Conservation (phyloP, 2,888 invertebrate genomes). For the Villa cingulata region DNA sequence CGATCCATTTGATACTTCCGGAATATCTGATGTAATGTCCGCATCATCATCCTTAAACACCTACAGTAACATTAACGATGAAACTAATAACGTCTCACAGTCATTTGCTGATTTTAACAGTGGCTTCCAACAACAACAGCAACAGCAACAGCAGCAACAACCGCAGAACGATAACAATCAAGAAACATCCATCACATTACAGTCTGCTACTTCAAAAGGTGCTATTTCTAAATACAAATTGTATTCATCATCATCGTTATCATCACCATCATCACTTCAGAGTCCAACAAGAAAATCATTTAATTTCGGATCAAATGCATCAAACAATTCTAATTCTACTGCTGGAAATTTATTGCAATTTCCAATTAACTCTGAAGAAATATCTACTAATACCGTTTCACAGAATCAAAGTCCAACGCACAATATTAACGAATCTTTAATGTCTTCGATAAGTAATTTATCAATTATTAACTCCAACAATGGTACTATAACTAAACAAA, state of each 20-base stretch:
- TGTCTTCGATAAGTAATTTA: background rate
- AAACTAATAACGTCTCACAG: background rate
- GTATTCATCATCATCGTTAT: too few species aligned
- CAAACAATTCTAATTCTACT: constrained; percentile 20
- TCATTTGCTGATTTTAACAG: background rate
- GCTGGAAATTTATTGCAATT: constrained; percentile 10
- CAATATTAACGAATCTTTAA: background rate
- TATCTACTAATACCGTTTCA: background rate
- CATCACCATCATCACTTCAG: too few species aligned
- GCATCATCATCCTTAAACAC: background rate
- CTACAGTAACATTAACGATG: background rate
- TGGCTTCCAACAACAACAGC: background rate
- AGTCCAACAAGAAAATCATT: constrained; percentile 4
- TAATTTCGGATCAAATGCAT: constrained; percentile 20
- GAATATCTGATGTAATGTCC: constrained; percentile 12
- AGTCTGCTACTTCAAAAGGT: constrained; percentile 7
- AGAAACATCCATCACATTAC: too few species aligned
- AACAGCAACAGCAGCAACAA: background rate
- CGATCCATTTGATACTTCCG: constrained; percentile 58
- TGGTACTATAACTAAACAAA: background rate
- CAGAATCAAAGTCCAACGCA: background rate
- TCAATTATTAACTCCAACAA: too few species aligned
- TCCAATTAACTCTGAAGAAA: background rate
- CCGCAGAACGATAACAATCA: background rate
- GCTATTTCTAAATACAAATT: constrained; percentile 11